Conservation (phyloP, 2,113 vertebrate genomes). For the Odocoileus hemionus region DNA sequence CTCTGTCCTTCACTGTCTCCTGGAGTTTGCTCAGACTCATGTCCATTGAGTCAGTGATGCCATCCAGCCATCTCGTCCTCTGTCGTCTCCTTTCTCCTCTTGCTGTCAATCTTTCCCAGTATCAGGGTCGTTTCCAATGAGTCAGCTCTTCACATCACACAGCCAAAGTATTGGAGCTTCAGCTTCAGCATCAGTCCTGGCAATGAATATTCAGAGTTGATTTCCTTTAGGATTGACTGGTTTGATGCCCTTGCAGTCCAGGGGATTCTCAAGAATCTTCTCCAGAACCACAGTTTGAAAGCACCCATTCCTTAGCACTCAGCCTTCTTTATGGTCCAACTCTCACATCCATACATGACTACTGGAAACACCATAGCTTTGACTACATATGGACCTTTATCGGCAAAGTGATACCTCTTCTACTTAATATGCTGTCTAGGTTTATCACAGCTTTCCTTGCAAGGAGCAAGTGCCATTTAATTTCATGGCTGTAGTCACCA, state of each 20-base stretch:
- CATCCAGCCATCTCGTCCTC: neutral
- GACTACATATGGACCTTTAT: neutral
- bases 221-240: neutral
- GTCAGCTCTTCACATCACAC: neutral
- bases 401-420: neutral
- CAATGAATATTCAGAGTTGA: neutral
- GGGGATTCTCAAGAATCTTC: neutral
- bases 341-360: neutral
- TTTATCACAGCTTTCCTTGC: neutral
- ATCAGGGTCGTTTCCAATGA: neutral
- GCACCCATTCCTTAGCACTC: neutral
- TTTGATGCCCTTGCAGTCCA: neutral
- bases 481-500: accelerated
- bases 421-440: neutral
- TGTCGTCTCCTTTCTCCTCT: neutral
- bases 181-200: neutral
- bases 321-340: neutral
- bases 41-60: neutral
- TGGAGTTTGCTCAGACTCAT: neutral
- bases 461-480: neutral
- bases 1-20: neutral
- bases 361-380: neutral
- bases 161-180: neutral
- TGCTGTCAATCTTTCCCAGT: neutral
- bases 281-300: neutral